phyloP scores from a whole-genome alignment of 2,888 invertebrate species.

The Standfussiana lucernea region DNA sequence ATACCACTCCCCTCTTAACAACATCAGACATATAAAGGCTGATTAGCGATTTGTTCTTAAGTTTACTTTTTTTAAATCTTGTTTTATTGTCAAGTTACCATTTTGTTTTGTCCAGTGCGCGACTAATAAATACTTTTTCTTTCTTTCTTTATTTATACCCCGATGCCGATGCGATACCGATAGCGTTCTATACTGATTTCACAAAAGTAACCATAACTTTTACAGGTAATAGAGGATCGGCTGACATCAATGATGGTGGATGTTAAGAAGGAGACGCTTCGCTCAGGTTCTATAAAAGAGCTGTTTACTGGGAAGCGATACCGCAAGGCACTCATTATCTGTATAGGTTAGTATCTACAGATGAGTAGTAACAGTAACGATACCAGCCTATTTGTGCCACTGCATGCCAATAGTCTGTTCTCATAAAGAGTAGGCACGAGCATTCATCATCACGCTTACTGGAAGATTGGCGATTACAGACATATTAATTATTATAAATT shows the following conservation, averaged over 20 bases:
- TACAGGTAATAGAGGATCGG: conserved; percentile 78
- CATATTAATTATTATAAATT: not conserved
- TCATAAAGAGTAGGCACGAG: no score
- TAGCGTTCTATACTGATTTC: not conserved
- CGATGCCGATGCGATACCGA: no score
- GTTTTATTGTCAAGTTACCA: no score
- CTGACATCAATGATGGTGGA: conserved; percentile 78
- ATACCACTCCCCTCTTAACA: no score
- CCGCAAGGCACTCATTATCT: conserved; percentile 82
- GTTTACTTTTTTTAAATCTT: no score
- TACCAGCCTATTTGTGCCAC: not conserved
- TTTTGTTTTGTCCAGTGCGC: no score
- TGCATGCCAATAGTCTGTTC: not conserved
- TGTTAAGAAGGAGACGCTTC: conserved; percentile 86
- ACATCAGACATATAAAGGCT: no score
- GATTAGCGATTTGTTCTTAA: no score
- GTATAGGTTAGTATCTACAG: conserved; percentile 75
- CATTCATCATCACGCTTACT: not conserved
- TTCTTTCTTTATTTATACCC: no score
- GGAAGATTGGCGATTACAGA: not conserved
- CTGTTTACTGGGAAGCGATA: conserved; percentile 88
- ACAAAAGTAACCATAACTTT: conserved; percentile 8
- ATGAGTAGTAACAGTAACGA: not conserved
- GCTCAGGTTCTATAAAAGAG: conserved; percentile 85
- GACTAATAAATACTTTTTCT: no score